These are phyloP conservation scores for Deilephila elpenor DNA, from an alignment of 2,888 invertebrate species.

Conservation along the genomic window DNA sequence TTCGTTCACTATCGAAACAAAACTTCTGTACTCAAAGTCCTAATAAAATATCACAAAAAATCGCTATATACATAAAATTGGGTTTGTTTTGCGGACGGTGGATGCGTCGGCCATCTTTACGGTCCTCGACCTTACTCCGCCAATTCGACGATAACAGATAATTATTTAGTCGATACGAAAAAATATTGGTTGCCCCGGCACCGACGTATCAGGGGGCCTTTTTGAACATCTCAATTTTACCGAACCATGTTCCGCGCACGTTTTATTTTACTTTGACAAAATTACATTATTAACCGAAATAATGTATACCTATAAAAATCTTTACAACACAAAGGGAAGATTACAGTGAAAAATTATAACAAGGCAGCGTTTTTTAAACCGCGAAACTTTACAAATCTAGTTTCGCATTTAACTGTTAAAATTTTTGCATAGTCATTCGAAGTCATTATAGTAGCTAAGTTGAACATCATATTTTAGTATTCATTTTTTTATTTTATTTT, in stretches of 20 bases:
- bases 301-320: slow-evolving; percentile 30
- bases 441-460: too few species aligned
- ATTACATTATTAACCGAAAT: slow-evolving; percentile 41
- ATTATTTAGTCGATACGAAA: slow-evolving; percentile 79
- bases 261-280: slow-evolving; percentile 34
- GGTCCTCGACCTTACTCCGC: slow-evolving; percentile 67
- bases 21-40: neutral
- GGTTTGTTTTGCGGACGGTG: slow-evolving; percentile 59
- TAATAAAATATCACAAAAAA: neutral
- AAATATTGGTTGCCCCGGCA: slow-evolving; percentile 70
- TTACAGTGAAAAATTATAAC: neutral
- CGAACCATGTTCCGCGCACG: slow-evolving; percentile 27
- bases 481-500: too few species aligned
- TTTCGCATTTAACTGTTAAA: neutral
- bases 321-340: slow-evolving; percentile 11
- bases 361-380: neutral
- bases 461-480: neutral
- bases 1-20: neutral
- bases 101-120: slow-evolving; percentile 67
- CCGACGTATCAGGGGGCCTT: slow-evolving; percentile 63
- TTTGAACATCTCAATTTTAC: slow-evolving; percentile 75
- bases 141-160: slow-evolving; percentile 77
- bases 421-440: too few species aligned
- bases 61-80: slow-evolving; percentile 3
- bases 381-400: neutral